Percentiles rank a stretch among this genome's conserved stretches.
phyloP scores from a whole-genome alignment of 2,113 vertebrate genomes.

The Elephas maximus region DNA sequence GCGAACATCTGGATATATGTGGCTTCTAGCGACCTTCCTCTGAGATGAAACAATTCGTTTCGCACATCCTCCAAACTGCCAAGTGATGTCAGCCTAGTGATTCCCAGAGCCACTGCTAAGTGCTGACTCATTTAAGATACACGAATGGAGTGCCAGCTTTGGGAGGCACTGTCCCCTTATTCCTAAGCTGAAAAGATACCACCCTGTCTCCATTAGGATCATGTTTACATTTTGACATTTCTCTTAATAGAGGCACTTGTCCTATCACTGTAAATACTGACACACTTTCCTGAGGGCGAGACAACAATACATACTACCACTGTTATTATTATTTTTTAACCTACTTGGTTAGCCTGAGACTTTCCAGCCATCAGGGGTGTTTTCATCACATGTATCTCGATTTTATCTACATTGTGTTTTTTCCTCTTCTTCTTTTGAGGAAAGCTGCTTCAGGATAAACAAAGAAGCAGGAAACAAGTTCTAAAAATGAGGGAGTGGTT shows the following conservation, averaged over 20 bases:
- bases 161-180: not conserved
- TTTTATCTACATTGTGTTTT: not conserved
- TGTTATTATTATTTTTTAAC: not conserved
- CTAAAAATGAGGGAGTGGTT: not conserved
- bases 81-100: conserved; percentile 23
- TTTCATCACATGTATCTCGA: not conserved
- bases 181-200: not conserved
- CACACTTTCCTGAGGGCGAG: not conserved
- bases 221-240: not conserved
- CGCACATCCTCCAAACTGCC: not conserved
- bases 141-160: not conserved
- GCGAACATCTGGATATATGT: conserved; percentile 6
- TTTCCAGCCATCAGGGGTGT: not conserved
- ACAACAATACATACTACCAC: not conserved
- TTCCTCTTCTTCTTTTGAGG: not conserved
- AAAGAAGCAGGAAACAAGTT: not conserved
- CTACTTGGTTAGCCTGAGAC: not conserved
- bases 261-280: not conserved
- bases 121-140: conserved; percentile 35
- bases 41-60: conserved; percentile 52
- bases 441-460: not conserved
- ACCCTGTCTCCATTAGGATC: not conserved
- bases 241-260: not conserved
- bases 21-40: not conserved
- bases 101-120: conserved; percentile 1